Conservation (phyloP, 1,140 invertebrate species). For the Andrena cerasifolii region DNA sequence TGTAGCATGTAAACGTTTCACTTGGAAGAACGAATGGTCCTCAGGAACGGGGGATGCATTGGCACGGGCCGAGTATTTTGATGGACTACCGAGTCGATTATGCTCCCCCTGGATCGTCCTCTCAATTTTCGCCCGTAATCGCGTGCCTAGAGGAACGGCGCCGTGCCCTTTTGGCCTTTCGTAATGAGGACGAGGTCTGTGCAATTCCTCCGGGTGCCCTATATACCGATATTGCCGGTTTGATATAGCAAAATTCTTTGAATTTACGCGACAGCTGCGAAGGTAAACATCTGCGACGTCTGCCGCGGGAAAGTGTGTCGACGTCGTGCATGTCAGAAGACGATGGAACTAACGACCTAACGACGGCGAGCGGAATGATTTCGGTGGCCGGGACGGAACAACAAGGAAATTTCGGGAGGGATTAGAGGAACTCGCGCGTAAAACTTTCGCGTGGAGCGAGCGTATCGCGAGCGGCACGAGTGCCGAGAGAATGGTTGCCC, state of each 20-base stretch:
- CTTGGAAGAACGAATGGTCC: too few relatives aligned
- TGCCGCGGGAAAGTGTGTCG: slow-evolving; percentile 29
- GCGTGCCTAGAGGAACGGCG: too few relatives aligned
- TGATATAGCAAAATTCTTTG: slow-evolving; percentile 18
- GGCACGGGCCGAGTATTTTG: background rate
- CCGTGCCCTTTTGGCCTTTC: slow-evolving; percentile 56
- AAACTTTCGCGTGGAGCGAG: background rate
- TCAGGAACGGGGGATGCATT: too few relatives aligned
- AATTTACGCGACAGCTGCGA: slow-evolving; percentile 30
- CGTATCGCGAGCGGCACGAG: background rate
- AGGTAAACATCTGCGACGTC: slow-evolving; percentile 32
- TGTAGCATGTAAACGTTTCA: too few relatives aligned
- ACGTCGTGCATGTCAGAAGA: background rate
- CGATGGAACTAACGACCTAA: background rate
- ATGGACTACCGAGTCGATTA: background rate
- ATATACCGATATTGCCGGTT: slow-evolving; percentile 37
- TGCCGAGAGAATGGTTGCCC: background rate
- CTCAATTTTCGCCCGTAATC: background rate
- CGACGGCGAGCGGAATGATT: background rate
- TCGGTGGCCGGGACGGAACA: background rate
- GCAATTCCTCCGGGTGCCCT: slow-evolving; percentile 39
- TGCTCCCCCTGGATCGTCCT: background rate
- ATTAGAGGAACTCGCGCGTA: slow-evolving; percentile 7
- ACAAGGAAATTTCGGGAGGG: background rate
- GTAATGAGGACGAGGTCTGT: slow-evolving; percentile 57